A percentile compares a stretch with the other conserved stretches of the same genome.
These are phyloP conservation scores for Heliconius himera DNA, from an alignment of 1,140 invertebrate genomes.

Conservation along the genomic window DNA sequence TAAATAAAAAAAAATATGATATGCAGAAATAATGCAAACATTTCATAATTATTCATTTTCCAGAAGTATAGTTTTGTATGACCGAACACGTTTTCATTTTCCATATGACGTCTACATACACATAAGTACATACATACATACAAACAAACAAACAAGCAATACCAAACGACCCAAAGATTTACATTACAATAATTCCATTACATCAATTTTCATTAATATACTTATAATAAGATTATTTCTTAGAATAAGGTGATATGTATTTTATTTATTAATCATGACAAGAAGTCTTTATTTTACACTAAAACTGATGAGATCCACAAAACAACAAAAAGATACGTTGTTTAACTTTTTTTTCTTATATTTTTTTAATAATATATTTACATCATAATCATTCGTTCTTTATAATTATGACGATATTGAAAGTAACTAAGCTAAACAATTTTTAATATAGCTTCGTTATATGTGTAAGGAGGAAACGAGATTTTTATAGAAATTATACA, in stretches of 20 bases:
- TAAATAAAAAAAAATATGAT: too few relatives aligned
- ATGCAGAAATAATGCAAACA: too few relatives aligned
- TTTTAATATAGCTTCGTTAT: not conserved
- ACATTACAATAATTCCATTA: constrained; percentile 4
- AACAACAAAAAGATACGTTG: not conserved
- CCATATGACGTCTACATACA: not conserved
- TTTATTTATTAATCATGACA: constrained; percentile 1
- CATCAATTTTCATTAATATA: constrained; percentile 10
- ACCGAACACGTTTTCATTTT: too few relatives aligned
- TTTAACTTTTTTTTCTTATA: not conserved
- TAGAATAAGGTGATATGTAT: constrained; percentile 9
- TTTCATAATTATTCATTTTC: too few relatives aligned
- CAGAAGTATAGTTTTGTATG: too few relatives aligned
- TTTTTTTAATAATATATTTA: not conserved
- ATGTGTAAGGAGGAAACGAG: not conserved
- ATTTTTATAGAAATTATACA: not conserved
- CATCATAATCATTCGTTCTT: not conserved
- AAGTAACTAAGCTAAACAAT: not conserved
- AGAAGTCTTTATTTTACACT: constrained; percentile 1
- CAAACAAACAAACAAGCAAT: not conserved
- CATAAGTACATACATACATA: not conserved
- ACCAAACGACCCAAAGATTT: not conserved
- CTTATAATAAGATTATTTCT: not conserved
- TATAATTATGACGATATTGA: too few relatives aligned
- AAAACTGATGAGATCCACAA: constrained; percentile 1